phyloP scores from a whole-genome alignment of 1,140 invertebrate species.

The Phymastichus coffea region DNA sequence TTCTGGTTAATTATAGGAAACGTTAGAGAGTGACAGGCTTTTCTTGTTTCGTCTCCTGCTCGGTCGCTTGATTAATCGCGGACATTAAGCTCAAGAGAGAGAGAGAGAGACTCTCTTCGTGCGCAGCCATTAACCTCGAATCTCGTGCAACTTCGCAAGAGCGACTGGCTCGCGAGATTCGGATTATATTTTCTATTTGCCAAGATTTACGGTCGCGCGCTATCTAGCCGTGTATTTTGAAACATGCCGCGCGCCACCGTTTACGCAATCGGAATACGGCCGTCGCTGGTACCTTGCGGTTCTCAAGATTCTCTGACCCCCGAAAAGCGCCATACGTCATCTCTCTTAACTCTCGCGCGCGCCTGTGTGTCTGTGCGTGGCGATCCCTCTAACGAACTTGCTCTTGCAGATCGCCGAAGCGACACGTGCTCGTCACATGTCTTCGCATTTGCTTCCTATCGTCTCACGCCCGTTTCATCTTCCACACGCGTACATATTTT shows the following conservation, averaged over 20 bases:
- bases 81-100: slow-evolving; percentile 37
- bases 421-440: slow-evolving; percentile 56
- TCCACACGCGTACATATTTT: slow-evolving; percentile 12
- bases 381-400: slow-evolving; percentile 11
- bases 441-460: slow-evolving; percentile 29
- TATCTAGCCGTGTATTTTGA: neutral
- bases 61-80: slow-evolving; percentile 42
- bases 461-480: slow-evolving; percentile 17
- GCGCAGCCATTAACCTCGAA: slow-evolving; percentile 37
- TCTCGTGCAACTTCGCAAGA: neutral
- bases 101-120: slow-evolving; percentile 25
- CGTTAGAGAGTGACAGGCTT: slow-evolving; percentile 27
- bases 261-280: neutral
- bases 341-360: slow-evolving; percentile 2
- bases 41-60: slow-evolving; percentile 41
- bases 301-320: too few relatives aligned
- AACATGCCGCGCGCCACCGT: neutral
- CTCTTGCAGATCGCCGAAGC: slow-evolving; percentile 22
- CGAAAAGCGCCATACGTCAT: slow-evolving; percentile 11
- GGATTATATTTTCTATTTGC: slow-evolving; percentile 8
- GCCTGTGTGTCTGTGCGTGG: neutral
- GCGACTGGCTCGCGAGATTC: neutral
- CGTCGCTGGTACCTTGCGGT: neutral
- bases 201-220: neutral
- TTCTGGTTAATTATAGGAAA: slow-evolving; percentile 8